Evolutionary conservation across 2,888 invertebrate genomes (phyloP), one percentile per base, ranked within the genome.

Genomic region (Netelia inedita): DNA sequence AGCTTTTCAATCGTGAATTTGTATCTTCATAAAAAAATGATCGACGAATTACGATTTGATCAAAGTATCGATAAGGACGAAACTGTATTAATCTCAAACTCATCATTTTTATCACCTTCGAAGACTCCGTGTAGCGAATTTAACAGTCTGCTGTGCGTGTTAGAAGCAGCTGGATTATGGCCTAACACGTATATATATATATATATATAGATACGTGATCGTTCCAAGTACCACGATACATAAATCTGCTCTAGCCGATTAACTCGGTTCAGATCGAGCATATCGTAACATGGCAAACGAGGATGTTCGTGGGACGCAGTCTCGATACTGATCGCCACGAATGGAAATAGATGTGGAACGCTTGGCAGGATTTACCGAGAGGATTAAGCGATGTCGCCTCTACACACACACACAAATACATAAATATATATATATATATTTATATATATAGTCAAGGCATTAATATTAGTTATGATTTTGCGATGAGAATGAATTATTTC

Each of bases 241-340:
- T 68, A 68, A 80, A 76, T 76, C 66, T 68, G 21, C 8, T 35
- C 28, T 46, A 73, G 73, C 46, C 80, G 73, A 73, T 74, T 68
- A 68, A 59, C 71, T 72, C 72, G 53, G 79, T 65, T 55, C 55
- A 43, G 65, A 79, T 65, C 71, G 65, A 63, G 71, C 71, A 79
- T 79, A 71, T 79, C 61, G 69, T 59, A 79, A 79, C 50, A 65
- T 55, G 72, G 55, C 79, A 46, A 21, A 43, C 72, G 79, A 53
- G 65, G 41, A 72, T 65, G 72, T 72, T 23, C 43, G 11, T 41
- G 28, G 28, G 53, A 57, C 53, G 46, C 35, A 68, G 59, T 19
- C 59, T 68, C 68, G 59, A 68, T 78, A 59, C 28, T 28, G 57
- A 68, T 78, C 55, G 41, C 21, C 41, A n/a, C 23, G 16, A 68